Conservation (phyloP, 2,888 invertebrate genomes). For the Alviniconcha strummeri region DNA sequence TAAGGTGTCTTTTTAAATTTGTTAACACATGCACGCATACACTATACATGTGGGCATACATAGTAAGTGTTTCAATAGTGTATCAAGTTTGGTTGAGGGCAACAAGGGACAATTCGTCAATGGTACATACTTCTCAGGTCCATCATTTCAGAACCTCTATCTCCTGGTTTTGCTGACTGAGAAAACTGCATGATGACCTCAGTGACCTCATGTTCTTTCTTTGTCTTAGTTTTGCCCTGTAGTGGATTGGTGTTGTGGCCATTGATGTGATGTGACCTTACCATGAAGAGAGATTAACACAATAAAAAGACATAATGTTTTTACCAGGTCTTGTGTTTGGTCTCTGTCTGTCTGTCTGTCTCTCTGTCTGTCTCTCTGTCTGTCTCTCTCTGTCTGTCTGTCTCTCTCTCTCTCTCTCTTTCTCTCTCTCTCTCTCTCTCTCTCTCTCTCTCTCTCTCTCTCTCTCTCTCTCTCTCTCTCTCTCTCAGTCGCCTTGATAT, state of each 20-base stretch:
- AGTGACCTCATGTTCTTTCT: background rate
- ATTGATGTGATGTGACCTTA: background rate
- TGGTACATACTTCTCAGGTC: too few species aligned
- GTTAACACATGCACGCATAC: background rate
- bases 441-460: background rate
- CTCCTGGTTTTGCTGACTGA: background rate
- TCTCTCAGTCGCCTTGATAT: too few species aligned
- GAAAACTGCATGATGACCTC: background rate
- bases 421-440: conserved; percentile 1
- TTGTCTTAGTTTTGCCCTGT: too few species aligned
- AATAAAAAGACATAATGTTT: background rate
- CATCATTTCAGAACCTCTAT: too few species aligned
- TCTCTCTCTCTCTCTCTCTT: background rate
- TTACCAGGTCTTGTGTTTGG: background rate
- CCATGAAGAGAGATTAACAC: background rate
- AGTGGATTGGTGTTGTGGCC: background rate
- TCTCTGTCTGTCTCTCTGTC: background rate
- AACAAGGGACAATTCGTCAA: too few species aligned
- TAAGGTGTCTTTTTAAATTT: background rate
- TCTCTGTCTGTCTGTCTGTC: background rate
- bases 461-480: background rate
- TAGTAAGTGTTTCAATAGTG: too few species aligned
- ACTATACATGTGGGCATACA: too few species aligned
- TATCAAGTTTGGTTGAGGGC: too few species aligned
- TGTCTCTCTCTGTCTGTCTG: background rate